Evolutionary conservation across 1,140 invertebrate species (phyloP), one percentile per base, ranked within the genome.

Genomic region (Bacillus rossius): DNA sequence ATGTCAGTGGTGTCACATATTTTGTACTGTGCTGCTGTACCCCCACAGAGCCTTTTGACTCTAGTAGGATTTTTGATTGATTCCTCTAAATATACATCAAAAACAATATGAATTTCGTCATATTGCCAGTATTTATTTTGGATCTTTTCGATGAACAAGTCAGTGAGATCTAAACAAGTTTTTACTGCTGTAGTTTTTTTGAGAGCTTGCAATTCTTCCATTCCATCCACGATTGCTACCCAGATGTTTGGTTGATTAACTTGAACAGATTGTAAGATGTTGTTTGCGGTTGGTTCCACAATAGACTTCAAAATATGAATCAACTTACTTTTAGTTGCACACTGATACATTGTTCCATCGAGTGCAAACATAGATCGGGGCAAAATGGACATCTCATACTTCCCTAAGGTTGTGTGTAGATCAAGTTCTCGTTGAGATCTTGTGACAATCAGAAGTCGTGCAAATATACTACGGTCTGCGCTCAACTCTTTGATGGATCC

Each of bases 51-150:
- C 34, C 23, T 53, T 38, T 53, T 53, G 25, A 20, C 37, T 19
- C 23, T 53, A 23, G 51, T 29, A n/a, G 8, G 20, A 19, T 29
- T 60, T 14, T 58, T 57, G 19, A 58, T 10, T 25, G 49, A 56
- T 17, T 58, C 19, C 29, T 58, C 1, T 47, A 48, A n/a, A 2
- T 51, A 26, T 14, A 25, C 45, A 16, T 48, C 10, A 53, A 53
- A 53, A 14, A 13, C 17, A 14, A 53, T 29, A 22, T 53, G 51
- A 29, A 34, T 10, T 53, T 53, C 13, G 8, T 53, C 34, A 8
- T 53, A 53, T 29, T 53, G 25, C 51, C 19, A 29, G 19, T 26
- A 53, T 40, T 53, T 29, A 2, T 53, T 23, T 19, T 53, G 19
- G 16, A 53, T 34, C 10, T 19, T 53, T 53, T 7, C 13, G 16